phyloP scores from a whole-genome alignment of 2,113 vertebrate species.

The Lycaon pictus region DNA sequence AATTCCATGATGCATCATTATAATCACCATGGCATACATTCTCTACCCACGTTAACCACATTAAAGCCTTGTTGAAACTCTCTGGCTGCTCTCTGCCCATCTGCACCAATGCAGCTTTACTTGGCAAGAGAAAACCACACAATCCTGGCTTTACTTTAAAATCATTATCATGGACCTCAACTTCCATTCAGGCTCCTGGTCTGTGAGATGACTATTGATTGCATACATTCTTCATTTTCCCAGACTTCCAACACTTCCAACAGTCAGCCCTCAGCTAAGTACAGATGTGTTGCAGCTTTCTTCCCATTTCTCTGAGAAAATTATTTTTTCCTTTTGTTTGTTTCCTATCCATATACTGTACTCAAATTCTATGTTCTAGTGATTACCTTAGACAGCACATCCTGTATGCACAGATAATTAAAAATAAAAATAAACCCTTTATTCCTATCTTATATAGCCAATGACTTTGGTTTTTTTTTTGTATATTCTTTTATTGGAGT shows the following conservation, averaged over 20 bases:
- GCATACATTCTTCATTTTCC: background rate
- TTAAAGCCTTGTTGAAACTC: background rate
- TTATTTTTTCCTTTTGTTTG: background rate
- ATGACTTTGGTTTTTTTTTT: background rate
- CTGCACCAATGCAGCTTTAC: background rate
- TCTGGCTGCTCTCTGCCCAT: background rate
- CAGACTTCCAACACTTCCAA: background rate
- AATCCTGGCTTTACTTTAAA: background rate
- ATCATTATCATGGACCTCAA: background rate
- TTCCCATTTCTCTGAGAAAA: background rate
- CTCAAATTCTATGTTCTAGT: background rate
- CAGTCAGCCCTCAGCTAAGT: background rate
- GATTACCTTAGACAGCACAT: background rate
- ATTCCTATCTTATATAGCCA: background rate
- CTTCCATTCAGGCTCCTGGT: background rate
- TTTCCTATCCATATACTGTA: background rate
- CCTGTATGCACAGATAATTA: background rate
- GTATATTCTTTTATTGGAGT: no score
- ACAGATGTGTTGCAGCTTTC: background rate
- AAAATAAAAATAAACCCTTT: background rate
- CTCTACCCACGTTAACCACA: background rate
- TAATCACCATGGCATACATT: background rate
- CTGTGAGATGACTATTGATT: background rate
- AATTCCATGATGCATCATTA: background rate
- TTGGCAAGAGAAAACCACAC: background rate